Base-by-base conservation (phyloP, 1,140 invertebrate species). In the Listronotus oregonensis region DNA sequence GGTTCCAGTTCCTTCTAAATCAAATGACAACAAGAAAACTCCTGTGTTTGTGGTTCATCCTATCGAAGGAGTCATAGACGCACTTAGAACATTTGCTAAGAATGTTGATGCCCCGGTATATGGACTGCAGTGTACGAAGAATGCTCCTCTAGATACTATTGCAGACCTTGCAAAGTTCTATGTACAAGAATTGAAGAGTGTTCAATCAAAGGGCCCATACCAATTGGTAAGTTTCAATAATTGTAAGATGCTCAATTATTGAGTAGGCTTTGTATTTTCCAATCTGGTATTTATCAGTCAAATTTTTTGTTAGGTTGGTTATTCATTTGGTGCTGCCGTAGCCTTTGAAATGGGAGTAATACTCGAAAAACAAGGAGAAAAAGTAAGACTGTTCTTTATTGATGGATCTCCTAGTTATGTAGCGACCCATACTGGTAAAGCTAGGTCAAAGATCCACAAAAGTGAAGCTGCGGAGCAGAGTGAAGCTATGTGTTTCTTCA, bases 401-500 rank as follows among this genome's bases (percentile, higher is more conserved):
- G 96, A 98, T 81, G 96, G 96, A 15, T 96, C 95, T 1, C 94
- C 93, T 9, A 86, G 87, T n/a, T 97, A 92, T 79, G 88, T 98
- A 1, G 87, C 87, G 31, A 85, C 87, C 46, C 92, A 96, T 78
- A 90, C 89, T 12, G 85, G 85, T 73, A 82, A 83, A 72, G 79
- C 88, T 80, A 84, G 85, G 78, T 69, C 85, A 78, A 82, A 85
- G 74, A 67, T 66, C 54, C 69, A 73, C 63, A 68, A 78, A 46
- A 76, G 80, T 50, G 71, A 74, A 50, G 73, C 80, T 55, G 80
- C 82, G 54, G 84, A 89, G 69, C 85, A 92, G 73, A 85, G 86
- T 37, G 87, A 89, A 75, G 88, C 89, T 7, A 77, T 97, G 57
- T 87, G 90, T 14, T 93, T 89, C 74, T 97, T 97, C 80, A 83